Evolutionary conservation across 2,797 vertebrate species (phyloP).

Genomic region (Hapalemur alaotrensis): DNA sequence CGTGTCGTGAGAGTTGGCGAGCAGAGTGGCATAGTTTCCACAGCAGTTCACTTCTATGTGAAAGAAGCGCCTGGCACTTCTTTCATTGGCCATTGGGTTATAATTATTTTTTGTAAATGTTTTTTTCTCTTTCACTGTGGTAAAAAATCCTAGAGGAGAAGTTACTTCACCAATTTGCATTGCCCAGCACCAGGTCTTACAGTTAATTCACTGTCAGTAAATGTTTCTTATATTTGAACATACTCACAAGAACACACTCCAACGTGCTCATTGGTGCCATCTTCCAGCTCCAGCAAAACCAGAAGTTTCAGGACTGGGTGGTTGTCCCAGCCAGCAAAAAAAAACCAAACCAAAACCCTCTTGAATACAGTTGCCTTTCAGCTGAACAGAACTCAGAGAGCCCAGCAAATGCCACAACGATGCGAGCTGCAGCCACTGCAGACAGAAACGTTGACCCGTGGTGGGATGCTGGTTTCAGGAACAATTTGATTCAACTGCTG

Average conservation of each 20-base stretch:
- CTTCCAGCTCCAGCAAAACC: background rate
- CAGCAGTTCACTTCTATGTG: background rate
- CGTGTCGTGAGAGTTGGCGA: background rate
- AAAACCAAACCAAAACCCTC: background rate
- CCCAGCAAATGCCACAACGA: background rate
- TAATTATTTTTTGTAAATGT: background rate
- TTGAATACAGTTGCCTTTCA: background rate
- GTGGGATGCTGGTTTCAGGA: background rate
- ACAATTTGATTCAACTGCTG: background rate
- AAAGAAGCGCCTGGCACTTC: background rate
- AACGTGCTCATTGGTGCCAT: background rate
- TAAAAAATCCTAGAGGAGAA: conserved; percentile 1
- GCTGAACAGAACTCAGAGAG: background rate
- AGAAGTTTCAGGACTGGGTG: background rate
- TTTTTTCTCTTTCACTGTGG: background rate
- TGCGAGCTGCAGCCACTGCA: background rate
- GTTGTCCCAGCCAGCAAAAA: background rate
- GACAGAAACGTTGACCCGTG: background rate
- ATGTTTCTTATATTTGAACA: background rate
- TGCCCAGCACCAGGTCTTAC: background rate
- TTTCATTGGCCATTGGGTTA: background rate
- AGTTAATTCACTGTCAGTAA: background rate
- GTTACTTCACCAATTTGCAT: background rate
- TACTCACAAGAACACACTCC: background rate
- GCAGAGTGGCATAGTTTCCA: background rate